Percentiles rank a stretch among this genome's conserved stretches.
Conservation (phyloP, 2,888 invertebrate species). For the Drosophila rubida region DNA sequence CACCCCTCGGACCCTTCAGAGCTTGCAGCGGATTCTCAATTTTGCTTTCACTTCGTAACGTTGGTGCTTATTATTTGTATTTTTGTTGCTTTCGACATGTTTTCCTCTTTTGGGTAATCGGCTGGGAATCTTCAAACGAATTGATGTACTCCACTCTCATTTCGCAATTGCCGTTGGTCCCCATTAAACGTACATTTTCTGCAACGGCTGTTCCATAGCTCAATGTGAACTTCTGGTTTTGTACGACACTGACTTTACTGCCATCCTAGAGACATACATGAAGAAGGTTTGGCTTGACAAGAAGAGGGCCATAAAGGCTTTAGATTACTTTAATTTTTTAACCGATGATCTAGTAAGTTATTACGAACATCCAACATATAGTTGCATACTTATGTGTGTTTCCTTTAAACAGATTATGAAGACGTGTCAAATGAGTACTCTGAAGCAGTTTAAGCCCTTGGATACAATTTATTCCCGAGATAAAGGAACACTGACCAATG, state of each 20-base stretch:
- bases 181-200: slow-evolving; percentile 50
- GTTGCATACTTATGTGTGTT: neutral
- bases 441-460: slow-evolving; percentile 81
- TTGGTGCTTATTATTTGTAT: slow-evolving; percentile 37
- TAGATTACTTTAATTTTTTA: slow-evolving; percentile 82
- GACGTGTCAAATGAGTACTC: slow-evolving; percentile 71
- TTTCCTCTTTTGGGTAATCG: slow-evolving; percentile 35
- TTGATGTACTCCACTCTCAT: slow-evolving; percentile 58
- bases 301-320: slow-evolving; percentile 70
- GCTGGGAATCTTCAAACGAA: slow-evolving; percentile 55
- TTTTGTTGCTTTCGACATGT: slow-evolving; percentile 45
- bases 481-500: slow-evolving; percentile 76
- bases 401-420: slow-evolving; percentile 51
- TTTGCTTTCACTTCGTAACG: slow-evolving; percentile 64
- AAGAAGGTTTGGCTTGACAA: slow-evolving; percentile 80
- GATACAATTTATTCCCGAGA: slow-evolving; percentile 82
- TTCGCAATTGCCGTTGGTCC: slow-evolving; percentile 46
- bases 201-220: slow-evolving; percentile 78
- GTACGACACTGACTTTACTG: slow-evolving; percentile 87
- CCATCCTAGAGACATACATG: slow-evolving; percentile 76
- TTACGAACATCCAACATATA: neutral
- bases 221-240: slow-evolving; percentile 88
- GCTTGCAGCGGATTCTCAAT: slow-evolving; percentile 34
- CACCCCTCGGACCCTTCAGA: slow-evolving; percentile 27
- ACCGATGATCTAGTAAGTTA: slow-evolving; percentile 71